These are phyloP conservation scores for Lamellibrachia luymesi DNA, from an alignment of 1,140 invertebrate genomes.

Conservation along the genomic window DNA sequence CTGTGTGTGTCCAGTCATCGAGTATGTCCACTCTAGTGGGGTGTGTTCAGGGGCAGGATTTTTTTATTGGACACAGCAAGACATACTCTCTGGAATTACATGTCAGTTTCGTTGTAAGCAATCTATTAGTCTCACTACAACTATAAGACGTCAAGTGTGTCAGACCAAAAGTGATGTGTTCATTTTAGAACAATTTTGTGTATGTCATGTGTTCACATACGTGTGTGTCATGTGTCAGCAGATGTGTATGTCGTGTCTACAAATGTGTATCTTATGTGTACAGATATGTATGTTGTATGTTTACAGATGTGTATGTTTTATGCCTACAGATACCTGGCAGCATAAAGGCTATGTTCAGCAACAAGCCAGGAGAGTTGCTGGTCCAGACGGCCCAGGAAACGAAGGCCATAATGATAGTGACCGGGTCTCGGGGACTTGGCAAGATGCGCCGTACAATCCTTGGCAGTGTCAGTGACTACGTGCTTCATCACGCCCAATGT, in stretches of 20 bases:
- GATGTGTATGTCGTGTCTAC: background rate
- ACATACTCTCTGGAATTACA: no score
- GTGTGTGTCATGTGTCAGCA: background rate
- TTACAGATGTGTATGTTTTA: background rate
- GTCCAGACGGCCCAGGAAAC: conserved; percentile 27
- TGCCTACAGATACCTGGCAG: background rate
- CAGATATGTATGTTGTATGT: conserved; percentile 22
- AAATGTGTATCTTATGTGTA: background rate
- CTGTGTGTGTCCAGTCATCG: background rate
- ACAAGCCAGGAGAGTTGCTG: conserved; percentile 28
- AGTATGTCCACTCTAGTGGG: background rate
- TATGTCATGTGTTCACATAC: background rate
- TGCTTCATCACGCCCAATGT: conserved; percentile 29
- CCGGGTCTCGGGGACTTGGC: conserved; percentile 30
- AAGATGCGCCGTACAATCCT: conserved; percentile 29
- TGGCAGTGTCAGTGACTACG: conserved; percentile 33
- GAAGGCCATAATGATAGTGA: conserved; percentile 30
- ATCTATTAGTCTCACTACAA: no score
- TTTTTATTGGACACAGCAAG: background rate
- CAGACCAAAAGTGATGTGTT: background rate
- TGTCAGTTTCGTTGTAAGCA: no score
- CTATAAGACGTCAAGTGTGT: no score
- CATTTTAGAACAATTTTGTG: background rate
- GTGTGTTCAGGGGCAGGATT: background rate
- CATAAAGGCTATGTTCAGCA: conserved; percentile 10